These are phyloP conservation scores for Tragelaphus oryx DNA, from an alignment of 2,797 vertebrate species.

Conservation along the genomic window DNA sequence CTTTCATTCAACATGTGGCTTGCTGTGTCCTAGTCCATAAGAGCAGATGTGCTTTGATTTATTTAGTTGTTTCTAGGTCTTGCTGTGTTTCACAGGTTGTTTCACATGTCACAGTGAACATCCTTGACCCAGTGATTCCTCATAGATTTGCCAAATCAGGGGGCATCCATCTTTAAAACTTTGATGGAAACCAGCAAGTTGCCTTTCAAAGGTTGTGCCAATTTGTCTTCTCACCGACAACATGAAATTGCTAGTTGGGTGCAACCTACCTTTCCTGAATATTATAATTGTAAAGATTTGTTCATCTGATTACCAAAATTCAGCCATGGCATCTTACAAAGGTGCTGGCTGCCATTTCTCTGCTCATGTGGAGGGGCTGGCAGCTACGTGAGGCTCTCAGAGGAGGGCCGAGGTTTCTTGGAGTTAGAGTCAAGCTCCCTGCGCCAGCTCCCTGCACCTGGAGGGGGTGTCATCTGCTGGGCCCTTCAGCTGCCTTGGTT, in stretches of 20 bases:
- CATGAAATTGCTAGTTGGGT: background rate
- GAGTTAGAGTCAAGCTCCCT: background rate
- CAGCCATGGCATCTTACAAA: background rate
- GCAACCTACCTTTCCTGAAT: background rate
- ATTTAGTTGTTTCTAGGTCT: background rate
- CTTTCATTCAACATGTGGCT: background rate
- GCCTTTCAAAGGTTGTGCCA: background rate
- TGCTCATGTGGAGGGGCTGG: background rate
- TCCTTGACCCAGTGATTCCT: background rate
- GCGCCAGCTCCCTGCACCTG: background rate
- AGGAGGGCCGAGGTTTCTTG: background rate
- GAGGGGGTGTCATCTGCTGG: background rate
- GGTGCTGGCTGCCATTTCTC: background rate
- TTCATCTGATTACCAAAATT: background rate
- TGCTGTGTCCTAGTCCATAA: background rate
- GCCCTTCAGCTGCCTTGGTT: background rate
- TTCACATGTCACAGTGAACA: background rate
- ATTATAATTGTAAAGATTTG: background rate
- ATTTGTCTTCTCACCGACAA: background rate
- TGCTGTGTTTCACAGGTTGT: background rate
- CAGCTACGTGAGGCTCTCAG: fast-evolving
- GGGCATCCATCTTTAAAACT: background rate
- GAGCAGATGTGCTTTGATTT: background rate
- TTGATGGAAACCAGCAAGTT: background rate
- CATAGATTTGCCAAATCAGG: background rate